Conservation (phyloP, 2,113 vertebrate genomes). For the Tylochromis polylepis region DNA sequence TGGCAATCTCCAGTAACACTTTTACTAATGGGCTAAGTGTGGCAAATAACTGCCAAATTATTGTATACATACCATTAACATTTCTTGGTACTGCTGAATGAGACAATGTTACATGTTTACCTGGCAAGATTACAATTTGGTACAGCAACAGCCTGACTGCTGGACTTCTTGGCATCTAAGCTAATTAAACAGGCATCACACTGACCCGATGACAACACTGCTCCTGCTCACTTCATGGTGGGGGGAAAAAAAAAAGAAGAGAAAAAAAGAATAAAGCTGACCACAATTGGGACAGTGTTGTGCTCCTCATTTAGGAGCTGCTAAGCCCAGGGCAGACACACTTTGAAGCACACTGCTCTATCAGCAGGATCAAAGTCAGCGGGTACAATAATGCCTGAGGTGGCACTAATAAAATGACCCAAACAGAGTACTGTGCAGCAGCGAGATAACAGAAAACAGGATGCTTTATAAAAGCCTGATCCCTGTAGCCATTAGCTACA, state of each 20-base stretch:
- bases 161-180: neutral
- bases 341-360: slow-evolving; percentile 11
- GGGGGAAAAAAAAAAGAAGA: neutral
- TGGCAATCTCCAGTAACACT: neutral
- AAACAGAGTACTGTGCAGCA: neutral
- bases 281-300: neutral
- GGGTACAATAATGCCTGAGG: slow-evolving; percentile 16
- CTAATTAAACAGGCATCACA: neutral
- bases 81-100: neutral
- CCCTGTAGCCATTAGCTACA: neutral
- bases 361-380: slow-evolving; percentile 41
- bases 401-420: slow-evolving; percentile 15
- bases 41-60: neutral
- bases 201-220: neutral
- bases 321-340: slow-evolving; percentile 2
- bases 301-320: slow-evolving; percentile 3
- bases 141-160: neutral
- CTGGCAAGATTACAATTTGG: neutral
- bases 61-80: neutral
- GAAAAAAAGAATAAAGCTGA: neutral
- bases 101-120: neutral
- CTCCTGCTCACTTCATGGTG: neutral
- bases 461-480: neutral
- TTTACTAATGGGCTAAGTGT: neutral
- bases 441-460: slow-evolving; percentile 18